Percentiles rank a stretch among this genome's conserved stretches.
phyloP scores from a whole-genome alignment of 2,888 invertebrate genomes.

The Steinernema carpocapsae region DNA sequence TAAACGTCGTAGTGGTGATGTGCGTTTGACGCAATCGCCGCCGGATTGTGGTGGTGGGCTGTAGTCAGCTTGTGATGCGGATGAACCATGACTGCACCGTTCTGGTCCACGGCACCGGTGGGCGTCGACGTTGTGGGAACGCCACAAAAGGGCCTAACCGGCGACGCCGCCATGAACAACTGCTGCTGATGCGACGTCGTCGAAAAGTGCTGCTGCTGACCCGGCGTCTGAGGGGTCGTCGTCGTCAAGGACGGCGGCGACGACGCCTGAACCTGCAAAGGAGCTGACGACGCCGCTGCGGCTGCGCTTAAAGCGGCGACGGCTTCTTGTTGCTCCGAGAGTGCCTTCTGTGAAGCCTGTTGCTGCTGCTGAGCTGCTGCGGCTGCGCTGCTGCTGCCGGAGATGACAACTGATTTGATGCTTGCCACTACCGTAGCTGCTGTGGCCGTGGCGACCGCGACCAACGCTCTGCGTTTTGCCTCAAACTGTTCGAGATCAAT shows the following conservation, averaged over 20 bases:
- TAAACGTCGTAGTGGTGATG: slow-evolving; percentile 24
- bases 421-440: background rate
- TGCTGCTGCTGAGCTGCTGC: background rate
- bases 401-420: too few relatives aligned
- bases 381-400: too few relatives aligned
- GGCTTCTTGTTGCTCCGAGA: background rate
- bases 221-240: slow-evolving; percentile 15
- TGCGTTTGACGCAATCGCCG: background rate
- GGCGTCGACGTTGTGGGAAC: slow-evolving; percentile 9
- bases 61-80: slow-evolving; percentile 18
- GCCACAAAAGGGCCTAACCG: slow-evolving; percentile 24
- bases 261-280: background rate
- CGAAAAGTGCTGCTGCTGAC: slow-evolving; percentile 20
- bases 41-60: background rate
- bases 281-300: background rate
- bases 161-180: slow-evolving; percentile 36
- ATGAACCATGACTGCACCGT: slow-evolving; percentile 19
- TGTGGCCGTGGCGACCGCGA: slow-evolving; percentile 11
- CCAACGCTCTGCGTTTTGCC: slow-evolving; percentile 2
- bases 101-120: background rate
- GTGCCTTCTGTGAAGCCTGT: background rate
- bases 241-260: slow-evolving; percentile 4
- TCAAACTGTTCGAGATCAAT: slow-evolving; percentile 25
- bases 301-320: too few relatives aligned
- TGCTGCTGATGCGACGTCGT: background rate